Conservation (phyloP, 2,888 invertebrate species). For the Aspidapion aeneum region DNA sequence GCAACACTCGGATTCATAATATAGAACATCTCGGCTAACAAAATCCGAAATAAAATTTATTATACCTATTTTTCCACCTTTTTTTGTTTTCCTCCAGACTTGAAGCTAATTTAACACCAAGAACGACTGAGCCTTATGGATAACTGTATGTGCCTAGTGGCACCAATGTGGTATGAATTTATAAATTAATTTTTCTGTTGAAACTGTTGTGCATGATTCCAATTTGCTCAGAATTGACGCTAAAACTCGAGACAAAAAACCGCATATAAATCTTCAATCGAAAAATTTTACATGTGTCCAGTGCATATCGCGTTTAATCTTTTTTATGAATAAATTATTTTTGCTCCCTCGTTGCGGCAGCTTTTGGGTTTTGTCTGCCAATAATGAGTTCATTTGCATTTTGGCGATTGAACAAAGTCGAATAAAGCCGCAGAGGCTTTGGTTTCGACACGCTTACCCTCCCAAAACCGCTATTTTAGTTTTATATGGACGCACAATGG, state of each 20-base stretch:
- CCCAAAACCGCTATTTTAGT: conserved; percentile 25
- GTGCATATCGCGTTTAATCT: not conserved
- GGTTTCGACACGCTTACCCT: conserved; percentile 24
- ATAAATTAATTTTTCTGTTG: too few relatives aligned
- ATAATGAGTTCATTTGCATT: conserved; percentile 34
- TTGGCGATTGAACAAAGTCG: conserved; percentile 24
- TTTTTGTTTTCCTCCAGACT: too few relatives aligned
- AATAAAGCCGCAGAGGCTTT: conserved; percentile 19
- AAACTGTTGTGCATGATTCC: too few relatives aligned
- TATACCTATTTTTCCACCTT: too few relatives aligned
- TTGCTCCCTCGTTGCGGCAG: not conserved
- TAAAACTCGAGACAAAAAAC: not conserved
- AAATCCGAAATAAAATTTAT: too few relatives aligned
- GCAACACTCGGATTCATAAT: too few relatives aligned
- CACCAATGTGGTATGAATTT: too few relatives aligned
- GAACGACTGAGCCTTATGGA: too few relatives aligned
- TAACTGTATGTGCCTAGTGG: too few relatives aligned
- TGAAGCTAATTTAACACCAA: too few relatives aligned
- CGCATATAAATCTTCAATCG: not conserved
- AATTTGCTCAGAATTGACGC: too few relatives aligned
- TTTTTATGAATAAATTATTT: not conserved
- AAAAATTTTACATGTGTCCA: not conserved
- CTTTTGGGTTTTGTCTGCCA: conserved; percentile 24
- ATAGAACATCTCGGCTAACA: too few relatives aligned
- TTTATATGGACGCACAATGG: conserved; percentile 19